Evolutionary conservation across 2,113 vertebrate species (phyloP).

Genomic region (Taurulus bubalis): DNA sequence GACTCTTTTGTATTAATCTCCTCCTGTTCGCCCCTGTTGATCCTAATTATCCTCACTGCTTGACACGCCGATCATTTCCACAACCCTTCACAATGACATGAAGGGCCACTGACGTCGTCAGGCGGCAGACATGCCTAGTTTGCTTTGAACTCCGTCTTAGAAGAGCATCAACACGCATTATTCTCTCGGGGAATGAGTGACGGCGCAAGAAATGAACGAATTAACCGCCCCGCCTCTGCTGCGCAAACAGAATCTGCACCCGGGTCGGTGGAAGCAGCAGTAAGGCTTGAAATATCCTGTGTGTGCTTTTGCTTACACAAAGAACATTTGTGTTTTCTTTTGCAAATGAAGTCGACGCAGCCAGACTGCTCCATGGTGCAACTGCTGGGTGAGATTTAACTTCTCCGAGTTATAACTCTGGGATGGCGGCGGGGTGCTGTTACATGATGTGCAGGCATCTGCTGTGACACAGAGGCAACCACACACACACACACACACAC

Average conservation of each 20-base stretch:
- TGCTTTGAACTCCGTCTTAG: conserved; percentile 21
- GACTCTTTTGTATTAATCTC: background rate
- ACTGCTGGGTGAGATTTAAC: conserved; percentile 56
- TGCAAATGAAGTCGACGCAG: conserved; percentile 37
- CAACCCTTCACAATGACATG: background rate
- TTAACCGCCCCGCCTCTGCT: conserved; percentile 8
- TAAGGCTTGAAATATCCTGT: conserved; percentile 30
- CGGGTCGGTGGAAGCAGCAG: background rate
- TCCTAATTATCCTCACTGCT: conserved; percentile 44
- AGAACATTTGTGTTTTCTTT: conserved; percentile 59
- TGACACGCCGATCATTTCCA: conserved; percentile 24
- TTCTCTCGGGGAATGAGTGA: conserved; percentile 22
- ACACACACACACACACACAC: no score
- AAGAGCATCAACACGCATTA: background rate
- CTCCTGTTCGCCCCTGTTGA: conserved; percentile 6
- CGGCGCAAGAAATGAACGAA: conserved; percentile 29
- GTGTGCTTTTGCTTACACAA: conserved; percentile 44
- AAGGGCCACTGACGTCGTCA: background rate
- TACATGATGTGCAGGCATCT: conserved; percentile 53
- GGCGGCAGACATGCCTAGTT: conserved; percentile 13
- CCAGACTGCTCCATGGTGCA: conserved; percentile 44
- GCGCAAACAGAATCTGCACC: conserved; percentile 39
- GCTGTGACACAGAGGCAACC: conserved; percentile 37
- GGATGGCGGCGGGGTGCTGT: conserved; percentile 33
- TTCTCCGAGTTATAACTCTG: conserved; percentile 40